phyloP scores from a whole-genome alignment of 1,140 invertebrate species.

The Orius insidiosus region DNA sequence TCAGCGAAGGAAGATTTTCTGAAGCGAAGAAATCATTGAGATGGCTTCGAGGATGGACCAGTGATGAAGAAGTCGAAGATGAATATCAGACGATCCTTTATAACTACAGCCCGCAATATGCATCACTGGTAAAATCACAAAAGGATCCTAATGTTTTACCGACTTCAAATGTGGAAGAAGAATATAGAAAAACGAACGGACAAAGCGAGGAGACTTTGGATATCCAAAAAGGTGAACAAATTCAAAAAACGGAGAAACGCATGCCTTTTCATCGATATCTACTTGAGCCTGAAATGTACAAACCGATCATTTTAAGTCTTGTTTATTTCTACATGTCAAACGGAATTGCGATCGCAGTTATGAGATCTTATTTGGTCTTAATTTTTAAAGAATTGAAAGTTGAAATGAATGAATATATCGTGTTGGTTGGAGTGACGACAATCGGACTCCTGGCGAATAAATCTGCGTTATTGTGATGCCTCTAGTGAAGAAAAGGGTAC shows the following conservation, averaged over 20 bases:
- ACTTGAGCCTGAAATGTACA: constrained; percentile 28
- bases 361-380: constrained; percentile 38
- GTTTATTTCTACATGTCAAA: constrained; percentile 30
- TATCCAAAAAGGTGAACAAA: neutral
- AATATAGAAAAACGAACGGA: neutral
- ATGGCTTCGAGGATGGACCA: constrained; percentile 31
- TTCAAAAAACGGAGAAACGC: neutral
- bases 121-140: neutral
- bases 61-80: constrained; percentile 26
- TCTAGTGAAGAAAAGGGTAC: constrained; percentile 22
- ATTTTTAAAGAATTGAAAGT: constrained; percentile 29
- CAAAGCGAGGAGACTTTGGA: neutral
- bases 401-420: constrained; percentile 26
- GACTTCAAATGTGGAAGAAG: neutral
- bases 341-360: constrained; percentile 29
- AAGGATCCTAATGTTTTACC: too few species aligned
- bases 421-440: constrained; percentile 19
- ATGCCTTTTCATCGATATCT: constrained; percentile 22
- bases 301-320: constrained; percentile 28
- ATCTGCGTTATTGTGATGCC: constrained; percentile 13
- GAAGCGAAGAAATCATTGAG: constrained; percentile 30
- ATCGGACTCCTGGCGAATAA: constrained; percentile 14
- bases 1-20: constrained; percentile 29
- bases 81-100: constrained; percentile 23
- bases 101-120: constrained; percentile 1